Base-by-base conservation (phyloP, 2,888 invertebrate species). In the Eulithis prunata region DNA sequence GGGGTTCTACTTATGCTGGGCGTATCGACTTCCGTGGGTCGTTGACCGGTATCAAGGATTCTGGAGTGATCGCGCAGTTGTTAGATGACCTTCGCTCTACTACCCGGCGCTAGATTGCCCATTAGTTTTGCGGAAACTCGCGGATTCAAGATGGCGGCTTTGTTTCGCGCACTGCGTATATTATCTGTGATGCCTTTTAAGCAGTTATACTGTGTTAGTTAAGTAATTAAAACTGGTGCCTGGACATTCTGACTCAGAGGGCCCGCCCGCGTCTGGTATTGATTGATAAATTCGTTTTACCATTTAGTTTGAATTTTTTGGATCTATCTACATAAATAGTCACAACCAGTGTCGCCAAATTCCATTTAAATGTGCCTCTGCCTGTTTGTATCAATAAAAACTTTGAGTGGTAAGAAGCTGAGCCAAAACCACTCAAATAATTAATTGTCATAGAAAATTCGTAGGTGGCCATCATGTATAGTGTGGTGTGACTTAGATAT, bases 11-110 rank as follows among this genome's bases (percentile, higher is more conserved):
- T 73, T 82, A 80, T 12, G 59, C 71, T 86, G 87, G 90, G 69
- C 78, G 80, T 54, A 54, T 66, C 70, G 69, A 88, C 88, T 91
- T 92, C 91, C 91, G 91, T 80, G 82, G 90, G 90, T 88, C 88
- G 84, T 72, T 80, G 90, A 86, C 89, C 91, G 86, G 66, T 58
- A 68, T 76, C 87, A 91, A 92, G 91, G 92, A 87, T 90, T 86
- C 87, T 80, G 84, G 85, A 88, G 88, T 53, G 64, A 78, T 78
- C 78, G 83, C 85, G 84, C 85, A 86, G 83, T 85, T 80, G 81
- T 71, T 71, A 67, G 72, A 67, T 82, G 87, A 90, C 92, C 91
- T 92, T 92, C 90, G 82, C 80, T 84, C 81, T 84, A 84, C 87
- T 87, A 87, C 84, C 81, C 86, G 82, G 75, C 71, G 73, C 64